These are phyloP conservation scores for Drosophila subobscura DNA, from an alignment of 1,140 invertebrate species.

Conservation along the genomic window DNA sequence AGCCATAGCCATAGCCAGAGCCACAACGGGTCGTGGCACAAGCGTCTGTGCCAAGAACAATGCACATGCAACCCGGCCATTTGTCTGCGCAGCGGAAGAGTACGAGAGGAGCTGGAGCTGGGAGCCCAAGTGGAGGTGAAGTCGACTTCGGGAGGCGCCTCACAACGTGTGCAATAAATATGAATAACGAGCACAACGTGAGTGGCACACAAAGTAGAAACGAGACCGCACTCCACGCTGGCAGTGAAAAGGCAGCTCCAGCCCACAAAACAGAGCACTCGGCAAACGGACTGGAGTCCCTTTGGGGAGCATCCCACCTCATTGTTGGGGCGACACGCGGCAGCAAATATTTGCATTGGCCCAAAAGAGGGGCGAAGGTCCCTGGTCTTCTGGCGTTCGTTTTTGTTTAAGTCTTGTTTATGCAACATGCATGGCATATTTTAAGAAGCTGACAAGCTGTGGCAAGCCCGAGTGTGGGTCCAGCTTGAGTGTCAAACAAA, in stretches of 20 bases:
- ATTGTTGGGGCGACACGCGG: constrained; percentile 65
- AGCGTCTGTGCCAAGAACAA: constrained; percentile 48
- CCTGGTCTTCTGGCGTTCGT: constrained; percentile 28
- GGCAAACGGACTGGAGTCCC: constrained; percentile 5
- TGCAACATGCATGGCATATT: constrained; percentile 75
- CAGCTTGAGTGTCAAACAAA: constrained; percentile 42
- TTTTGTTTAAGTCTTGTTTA: constrained; percentile 78
- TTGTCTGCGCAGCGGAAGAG: constrained; percentile 34
- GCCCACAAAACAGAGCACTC: constrained; percentile 1
- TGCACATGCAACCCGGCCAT: constrained; percentile 72
- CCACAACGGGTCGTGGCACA: constrained; percentile 12
- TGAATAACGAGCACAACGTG: constrained; percentile 81
- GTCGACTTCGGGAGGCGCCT: constrained; percentile 13
- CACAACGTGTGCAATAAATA: constrained; percentile 80
- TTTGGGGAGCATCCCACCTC: constrained; percentile 42
- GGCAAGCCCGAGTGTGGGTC: neutral
- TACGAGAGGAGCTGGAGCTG: neutral
- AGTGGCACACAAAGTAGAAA: constrained; percentile 78
- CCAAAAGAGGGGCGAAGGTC: constrained; percentile 1
- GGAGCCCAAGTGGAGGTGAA: constrained; percentile 15
- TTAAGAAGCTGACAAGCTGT: constrained; percentile 44
- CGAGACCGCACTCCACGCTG: constrained; percentile 44
- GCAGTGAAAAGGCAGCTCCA: constrained; percentile 54
- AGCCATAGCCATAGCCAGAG: too few relatives aligned
- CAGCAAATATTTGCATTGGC: constrained; percentile 68